A percentile compares a stretch with the other conserved stretches of the same genome.
These are phyloP conservation scores for Amphiprion percula DNA, from an alignment of 2,113 vertebrate species.

Conservation along the genomic window DNA sequence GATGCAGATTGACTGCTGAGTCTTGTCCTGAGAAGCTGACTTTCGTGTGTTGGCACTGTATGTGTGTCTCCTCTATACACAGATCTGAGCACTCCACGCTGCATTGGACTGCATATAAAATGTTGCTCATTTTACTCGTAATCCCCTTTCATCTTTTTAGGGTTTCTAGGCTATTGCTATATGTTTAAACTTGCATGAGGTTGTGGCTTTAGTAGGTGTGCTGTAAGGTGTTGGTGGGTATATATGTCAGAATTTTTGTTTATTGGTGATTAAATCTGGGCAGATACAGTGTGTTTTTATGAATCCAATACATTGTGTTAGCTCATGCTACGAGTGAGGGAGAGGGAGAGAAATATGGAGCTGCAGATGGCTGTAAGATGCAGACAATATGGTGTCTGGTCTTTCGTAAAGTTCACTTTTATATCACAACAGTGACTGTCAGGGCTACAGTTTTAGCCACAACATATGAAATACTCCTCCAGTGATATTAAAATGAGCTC, in stretches of 20 bases:
- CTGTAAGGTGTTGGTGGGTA: no score
- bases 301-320: neutral
- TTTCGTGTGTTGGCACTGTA: no score
- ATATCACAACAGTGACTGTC: neutral
- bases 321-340: neutral
- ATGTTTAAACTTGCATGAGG: no score
- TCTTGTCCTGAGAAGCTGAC: no score
- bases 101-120: no score
- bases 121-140: no score
- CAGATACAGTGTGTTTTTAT: neutral
- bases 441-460: neutral
- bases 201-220: no score
- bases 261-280: neutral
- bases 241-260: neutral
- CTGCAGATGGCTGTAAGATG: neutral
- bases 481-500: neutral
- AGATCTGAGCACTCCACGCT: no score
- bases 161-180: no score
- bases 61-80: no score
- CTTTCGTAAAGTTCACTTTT: neutral
- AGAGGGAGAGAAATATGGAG: neutral
- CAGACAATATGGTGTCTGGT: neutral
- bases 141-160: no score
- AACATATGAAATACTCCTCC: constrained; percentile 2
- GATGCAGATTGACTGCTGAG: no score